Percentiles rank a stretch among this genome's conserved stretches.
Evolutionary conservation across 2,888 invertebrate species (phyloP).

Genomic region (Dastarcus helophoroides): DNA sequence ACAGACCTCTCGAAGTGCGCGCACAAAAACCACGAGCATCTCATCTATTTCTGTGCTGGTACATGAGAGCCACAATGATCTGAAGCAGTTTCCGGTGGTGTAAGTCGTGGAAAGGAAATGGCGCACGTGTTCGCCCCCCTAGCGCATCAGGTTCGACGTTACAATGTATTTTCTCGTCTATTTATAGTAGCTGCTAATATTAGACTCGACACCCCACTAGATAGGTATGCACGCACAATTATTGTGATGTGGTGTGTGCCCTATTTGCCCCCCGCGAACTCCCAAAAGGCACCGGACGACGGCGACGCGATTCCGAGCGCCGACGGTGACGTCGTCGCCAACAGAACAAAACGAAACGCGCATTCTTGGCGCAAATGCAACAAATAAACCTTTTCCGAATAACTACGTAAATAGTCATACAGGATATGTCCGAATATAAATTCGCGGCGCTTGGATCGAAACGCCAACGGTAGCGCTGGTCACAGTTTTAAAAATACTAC

Average conservation of each 20-base stretch:
- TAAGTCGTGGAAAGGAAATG: conserved; percentile 12
- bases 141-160: conserved; percentile 9
- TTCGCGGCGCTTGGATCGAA: too few species aligned
- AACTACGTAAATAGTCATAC: too few species aligned
- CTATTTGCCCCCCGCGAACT: conserved; percentile 14
- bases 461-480: too few species aligned
- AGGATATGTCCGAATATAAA: too few species aligned
- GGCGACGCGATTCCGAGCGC: not conserved
- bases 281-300: not conserved
- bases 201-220: conserved; percentile 14
- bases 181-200: conserved; percentile 10
- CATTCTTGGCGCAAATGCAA: too few species aligned
- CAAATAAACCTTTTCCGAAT: too few species aligned
- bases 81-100: conserved; percentile 14
- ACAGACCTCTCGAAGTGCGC: too few species aligned
- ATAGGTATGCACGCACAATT: conserved; percentile 13
- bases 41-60: conserved; percentile 12
- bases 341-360: too few species aligned
- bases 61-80: conserved; percentile 9
- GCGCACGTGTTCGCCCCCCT: conserved; percentile 16
- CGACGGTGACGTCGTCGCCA: too few species aligned
- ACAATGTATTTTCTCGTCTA: not conserved
- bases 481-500: too few species aligned
- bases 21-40: conserved; percentile 5
- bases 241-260: conserved; percentile 11